Conservation (phyloP, 35 echinoderm and acorn worm genomes). For the Apostichopus parvimensis region DNA sequence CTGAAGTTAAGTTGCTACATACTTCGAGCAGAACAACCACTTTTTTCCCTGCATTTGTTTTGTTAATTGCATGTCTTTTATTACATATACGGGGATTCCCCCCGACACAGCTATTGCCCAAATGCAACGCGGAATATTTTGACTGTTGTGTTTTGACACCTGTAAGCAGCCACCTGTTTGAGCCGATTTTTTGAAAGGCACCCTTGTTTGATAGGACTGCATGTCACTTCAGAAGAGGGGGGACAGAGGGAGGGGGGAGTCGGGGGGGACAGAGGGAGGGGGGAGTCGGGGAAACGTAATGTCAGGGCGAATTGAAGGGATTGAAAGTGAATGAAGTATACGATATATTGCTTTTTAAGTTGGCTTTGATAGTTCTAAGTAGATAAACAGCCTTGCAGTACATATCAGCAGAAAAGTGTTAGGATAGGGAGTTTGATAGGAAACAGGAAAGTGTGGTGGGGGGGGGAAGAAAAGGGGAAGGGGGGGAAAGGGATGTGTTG, state of each 20-base stretch:
- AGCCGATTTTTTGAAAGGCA: background rate
- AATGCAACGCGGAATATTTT: background rate
- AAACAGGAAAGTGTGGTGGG: background rate
- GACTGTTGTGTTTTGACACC: background rate
- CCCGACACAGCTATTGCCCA: background rate
- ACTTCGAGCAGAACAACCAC: background rate
- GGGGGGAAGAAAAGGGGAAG: background rate
- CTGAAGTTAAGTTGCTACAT: conserved; percentile 36
- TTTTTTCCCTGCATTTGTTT: conserved; percentile 17
- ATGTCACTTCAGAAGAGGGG: background rate
- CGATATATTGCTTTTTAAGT: too few species aligned
- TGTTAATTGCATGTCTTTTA: background rate
- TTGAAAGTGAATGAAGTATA: too few species aligned
- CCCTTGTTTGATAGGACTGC: background rate
- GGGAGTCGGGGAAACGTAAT: background rate
- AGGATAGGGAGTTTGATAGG: too few species aligned
- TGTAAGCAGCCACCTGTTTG: background rate
- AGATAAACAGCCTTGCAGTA: too few species aligned
- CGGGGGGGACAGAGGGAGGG: too few species aligned
- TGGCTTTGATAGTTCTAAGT: too few species aligned
- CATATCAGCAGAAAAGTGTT: too few species aligned
- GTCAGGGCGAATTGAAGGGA: too few species aligned
- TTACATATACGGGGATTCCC: background rate
- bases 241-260: too few species aligned
- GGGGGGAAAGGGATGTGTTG: background rate